These are phyloP conservation scores for Hippocampus comes DNA, from an alignment of 2,113 vertebrate species.

Conservation along the genomic window DNA sequence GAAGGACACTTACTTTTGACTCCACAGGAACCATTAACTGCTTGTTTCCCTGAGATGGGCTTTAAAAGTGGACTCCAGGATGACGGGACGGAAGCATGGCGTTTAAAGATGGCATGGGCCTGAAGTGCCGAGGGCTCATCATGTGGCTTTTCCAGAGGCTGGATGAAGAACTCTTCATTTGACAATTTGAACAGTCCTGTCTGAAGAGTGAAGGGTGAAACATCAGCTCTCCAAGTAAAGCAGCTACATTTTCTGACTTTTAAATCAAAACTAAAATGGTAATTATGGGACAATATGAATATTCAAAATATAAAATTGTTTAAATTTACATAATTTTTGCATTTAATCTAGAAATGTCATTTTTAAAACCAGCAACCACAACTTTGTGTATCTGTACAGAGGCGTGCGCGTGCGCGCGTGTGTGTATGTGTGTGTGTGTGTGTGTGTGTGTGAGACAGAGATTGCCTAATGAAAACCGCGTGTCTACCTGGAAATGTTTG, in stretches of 20 bases:
- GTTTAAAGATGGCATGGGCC: conserved; percentile 86
- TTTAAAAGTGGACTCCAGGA: conserved; percentile 11
- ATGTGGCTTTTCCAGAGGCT: conserved; percentile 70
- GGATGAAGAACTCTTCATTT: conserved; percentile 87
- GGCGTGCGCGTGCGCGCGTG: too few species aligned
- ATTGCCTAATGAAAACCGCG: too few species aligned
- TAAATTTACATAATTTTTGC: too few species aligned
- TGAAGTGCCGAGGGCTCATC: conserved; percentile 54
- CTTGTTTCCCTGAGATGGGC: conserved; percentile 46
- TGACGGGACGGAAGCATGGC: conserved; percentile 51
- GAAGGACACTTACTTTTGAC: conserved; percentile 56
- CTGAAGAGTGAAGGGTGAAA: conserved; percentile 55
- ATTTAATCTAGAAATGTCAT: too few species aligned
- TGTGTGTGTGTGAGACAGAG: too few species aligned
- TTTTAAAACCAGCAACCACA: too few species aligned
- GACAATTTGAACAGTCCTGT: conserved; percentile 86
- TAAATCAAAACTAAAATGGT: background rate
- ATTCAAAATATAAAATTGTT: too few species aligned
- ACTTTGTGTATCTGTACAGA: too few species aligned
- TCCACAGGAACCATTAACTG: conserved; percentile 60
- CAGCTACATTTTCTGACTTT: background rate
- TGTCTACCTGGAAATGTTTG: too few species aligned
- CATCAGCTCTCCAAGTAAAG: background rate
- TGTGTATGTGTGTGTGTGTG: too few species aligned
- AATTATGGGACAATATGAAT: too few species aligned